Evolutionary conservation across 2,797 vertebrate genomes (phyloP).

Genomic region (Nothura maculosa): DNA sequence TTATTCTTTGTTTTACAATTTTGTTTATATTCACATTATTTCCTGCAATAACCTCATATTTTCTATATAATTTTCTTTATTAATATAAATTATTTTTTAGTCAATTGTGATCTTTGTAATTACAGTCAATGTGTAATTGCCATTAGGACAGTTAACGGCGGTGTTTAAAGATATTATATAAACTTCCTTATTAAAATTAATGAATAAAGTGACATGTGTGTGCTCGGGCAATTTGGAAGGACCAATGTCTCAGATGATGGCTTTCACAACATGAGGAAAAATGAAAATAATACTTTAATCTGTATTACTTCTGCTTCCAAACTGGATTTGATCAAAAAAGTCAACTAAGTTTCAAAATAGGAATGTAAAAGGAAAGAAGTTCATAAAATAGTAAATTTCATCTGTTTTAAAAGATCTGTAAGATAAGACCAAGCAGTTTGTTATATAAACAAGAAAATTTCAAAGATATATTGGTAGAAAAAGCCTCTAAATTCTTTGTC

Average conservation of each 20-base stretch:
- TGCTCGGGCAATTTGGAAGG: background rate
- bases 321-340: background rate
- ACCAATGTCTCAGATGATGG: background rate
- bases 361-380: background rate
- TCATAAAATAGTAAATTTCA: background rate
- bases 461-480: too few species aligned
- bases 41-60: background rate
- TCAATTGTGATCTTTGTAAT: background rate
- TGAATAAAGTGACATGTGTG: background rate
- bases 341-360: background rate
- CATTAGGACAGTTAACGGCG: slow-evolving; percentile 38
- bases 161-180: background rate
- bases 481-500: too few species aligned
- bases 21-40: background rate
- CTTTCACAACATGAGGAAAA: background rate
- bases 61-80: background rate
- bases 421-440: fast-evolving
- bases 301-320: background rate
- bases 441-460: fast-evolving
- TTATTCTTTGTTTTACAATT: fast-evolving
- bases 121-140: background rate
- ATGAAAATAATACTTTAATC: background rate
- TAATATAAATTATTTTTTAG: slow-evolving; percentile 2
- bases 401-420: fast-evolving
- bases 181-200: slow-evolving; percentile 23